phyloP scores from a whole-genome alignment of 2,797 vertebrate genomes.

The Lithobates sylvaticus region DNA sequence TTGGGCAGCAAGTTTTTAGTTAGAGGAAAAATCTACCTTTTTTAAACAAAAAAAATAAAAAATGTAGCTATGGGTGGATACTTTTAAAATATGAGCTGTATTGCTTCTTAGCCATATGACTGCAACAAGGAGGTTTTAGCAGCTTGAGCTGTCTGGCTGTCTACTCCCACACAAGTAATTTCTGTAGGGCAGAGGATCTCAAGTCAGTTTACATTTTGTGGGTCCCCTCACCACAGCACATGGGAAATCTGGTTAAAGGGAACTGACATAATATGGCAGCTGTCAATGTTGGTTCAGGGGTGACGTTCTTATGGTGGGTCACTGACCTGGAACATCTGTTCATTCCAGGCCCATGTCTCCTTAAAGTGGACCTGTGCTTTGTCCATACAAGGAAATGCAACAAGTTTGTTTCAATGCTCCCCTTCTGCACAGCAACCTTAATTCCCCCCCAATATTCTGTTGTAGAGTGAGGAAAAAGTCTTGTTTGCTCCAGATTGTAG shows the following conservation, averaged over 20 bases:
- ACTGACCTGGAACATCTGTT: too few relatives aligned
- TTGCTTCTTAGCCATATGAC: not conserved
- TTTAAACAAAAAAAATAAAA: not conserved
- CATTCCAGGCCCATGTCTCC: not conserved
- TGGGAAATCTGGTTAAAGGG: not conserved
- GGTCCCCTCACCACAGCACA: not conserved
- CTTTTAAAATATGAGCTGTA: not conserved
- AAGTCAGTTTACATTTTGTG: not conserved
- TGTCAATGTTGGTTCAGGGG: not conserved
- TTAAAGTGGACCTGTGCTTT: too few relatives aligned
- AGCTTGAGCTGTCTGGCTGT: too few relatives aligned
- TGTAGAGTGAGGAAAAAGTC: too few relatives aligned
- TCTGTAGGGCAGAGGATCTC: not conserved
- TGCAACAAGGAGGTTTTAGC: not conserved
- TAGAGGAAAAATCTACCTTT: not conserved
- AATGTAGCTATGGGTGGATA: not conserved
- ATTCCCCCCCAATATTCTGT: too few relatives aligned
- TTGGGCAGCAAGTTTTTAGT: not conserved
- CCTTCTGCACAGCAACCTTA: too few relatives aligned
- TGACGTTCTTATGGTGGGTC: too few relatives aligned
- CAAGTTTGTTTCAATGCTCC: too few relatives aligned
- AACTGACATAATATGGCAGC: not conserved
- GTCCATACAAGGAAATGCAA: too few relatives aligned
- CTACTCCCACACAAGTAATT: not conserved
- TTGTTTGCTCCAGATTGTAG: too few relatives aligned